Base-by-base conservation (phyloP, 2,888 invertebrate species). In the Pyrrhia umbra region DNA sequence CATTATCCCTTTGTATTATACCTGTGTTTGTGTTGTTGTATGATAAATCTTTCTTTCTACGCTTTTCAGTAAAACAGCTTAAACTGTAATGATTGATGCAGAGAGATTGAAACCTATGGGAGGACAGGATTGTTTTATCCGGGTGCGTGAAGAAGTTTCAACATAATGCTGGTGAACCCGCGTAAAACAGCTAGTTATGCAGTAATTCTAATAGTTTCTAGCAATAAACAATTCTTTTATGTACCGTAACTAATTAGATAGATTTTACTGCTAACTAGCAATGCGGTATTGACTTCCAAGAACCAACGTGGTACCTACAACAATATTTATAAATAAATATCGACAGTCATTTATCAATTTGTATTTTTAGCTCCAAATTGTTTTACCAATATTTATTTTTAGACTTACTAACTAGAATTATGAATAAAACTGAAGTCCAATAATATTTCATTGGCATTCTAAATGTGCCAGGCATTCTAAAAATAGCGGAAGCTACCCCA, bases 401-500 rank as follows among this genome's bases (percentile, higher is more conserved):
- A 59, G 50, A 56, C 34, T 45, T 9, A 52, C 34, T 52, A 18
- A 63, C 21, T 49, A 61, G 39, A 71, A 68, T 62, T 55, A 57
- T 60, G 56, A 63, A 27, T 54, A 62, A 69, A 65, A 47, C 70
- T 63, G 40, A 58, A 62, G 16, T 60, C 25, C 61, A 72, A 69
- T 80, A 75, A 76, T 74, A 72, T 62, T 73, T 59, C 57, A 69
- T 50, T 49, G 27, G 61, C 60, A 62, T 34, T 34, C 34, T 34
- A n/a, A n/a, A 34, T 68, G 66, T 76, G 76, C 79, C 79, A 79
- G 82, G 66, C 78, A 67, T 50, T 83, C 88, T 88, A 88, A 85
- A 89, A 85, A 87, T 88, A 90, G 88, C 81, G 76, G 49, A 77
- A 87, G 85, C 86, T 85, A 79, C 86, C 84, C 79, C 83, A 84